Evolutionary conservation across 2,113 vertebrate genomes (phyloP).

Genomic region (Sus scrofa): DNA sequence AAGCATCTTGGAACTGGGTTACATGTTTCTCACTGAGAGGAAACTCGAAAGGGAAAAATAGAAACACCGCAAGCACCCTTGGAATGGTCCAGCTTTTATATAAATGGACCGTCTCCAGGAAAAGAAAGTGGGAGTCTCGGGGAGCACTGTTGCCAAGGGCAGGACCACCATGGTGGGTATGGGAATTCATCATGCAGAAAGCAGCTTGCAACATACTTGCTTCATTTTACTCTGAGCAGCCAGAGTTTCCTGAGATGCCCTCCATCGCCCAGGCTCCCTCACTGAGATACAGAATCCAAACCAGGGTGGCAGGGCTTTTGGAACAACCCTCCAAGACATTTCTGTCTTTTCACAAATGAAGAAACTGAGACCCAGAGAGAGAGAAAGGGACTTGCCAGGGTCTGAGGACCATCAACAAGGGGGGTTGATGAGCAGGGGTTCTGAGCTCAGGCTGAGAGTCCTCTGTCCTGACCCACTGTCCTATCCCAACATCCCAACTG

Average conservation of each 20-base stretch:
- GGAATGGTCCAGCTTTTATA: not conserved
- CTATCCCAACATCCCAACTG: not conserved
- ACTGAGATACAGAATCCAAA: not conserved
- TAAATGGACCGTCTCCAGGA: not conserved
- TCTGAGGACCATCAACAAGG: not conserved
- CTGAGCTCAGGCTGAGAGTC: not conserved
- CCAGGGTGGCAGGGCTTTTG: not conserved
- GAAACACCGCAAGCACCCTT: not conserved
- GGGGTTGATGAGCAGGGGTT: not conserved
- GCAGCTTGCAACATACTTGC: too few relatives aligned
- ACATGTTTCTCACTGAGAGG: not conserved
- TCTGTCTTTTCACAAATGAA: not conserved
- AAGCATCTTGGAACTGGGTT: not conserved
- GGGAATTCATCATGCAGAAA: not conserved
- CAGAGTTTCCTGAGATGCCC: not conserved
- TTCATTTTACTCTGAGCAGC: not conserved
- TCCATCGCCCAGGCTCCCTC: not conserved
- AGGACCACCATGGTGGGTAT: fast-evolving
- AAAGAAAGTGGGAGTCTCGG: not conserved
- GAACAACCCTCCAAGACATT: not conserved
- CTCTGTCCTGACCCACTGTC: not conserved
- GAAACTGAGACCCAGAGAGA: not conserved
- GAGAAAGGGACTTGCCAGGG: not conserved
- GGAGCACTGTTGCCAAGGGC: fast-evolving
- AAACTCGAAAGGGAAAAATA: not conserved